Percentiles rank a stretch among this genome's conserved stretches.
These are phyloP conservation scores for Calliphora vicina DNA, from an alignment of 1,140 invertebrate species.

Conservation along the genomic window DNA sequence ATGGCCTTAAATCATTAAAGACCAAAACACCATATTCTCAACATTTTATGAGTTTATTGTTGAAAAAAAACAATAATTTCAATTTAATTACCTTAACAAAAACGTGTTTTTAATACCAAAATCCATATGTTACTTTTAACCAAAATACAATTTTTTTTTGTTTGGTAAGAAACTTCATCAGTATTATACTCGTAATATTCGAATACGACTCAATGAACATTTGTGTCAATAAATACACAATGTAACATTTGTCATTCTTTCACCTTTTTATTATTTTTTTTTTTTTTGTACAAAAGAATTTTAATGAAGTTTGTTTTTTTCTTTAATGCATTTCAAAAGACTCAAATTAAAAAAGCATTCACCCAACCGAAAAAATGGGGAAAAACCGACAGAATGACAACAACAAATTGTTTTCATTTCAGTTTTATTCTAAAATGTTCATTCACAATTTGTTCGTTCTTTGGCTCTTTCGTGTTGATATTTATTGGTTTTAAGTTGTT, in stretches of 20 bases:
- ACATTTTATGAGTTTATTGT: no score
- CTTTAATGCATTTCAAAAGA: neutral
- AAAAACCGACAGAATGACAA: neutral
- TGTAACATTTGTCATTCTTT: slow-evolving; percentile 26
- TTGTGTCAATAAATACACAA: slow-evolving; percentile 10
- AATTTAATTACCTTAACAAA: neutral
- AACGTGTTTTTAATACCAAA: slow-evolving; percentile 11
- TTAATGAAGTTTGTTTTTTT: neutral
- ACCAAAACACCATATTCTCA: no score
- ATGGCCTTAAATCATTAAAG: no score
- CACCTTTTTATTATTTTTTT: no score
- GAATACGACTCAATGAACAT: slow-evolving; percentile 9
- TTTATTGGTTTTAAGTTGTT: neutral
- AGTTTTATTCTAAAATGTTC: neutral
- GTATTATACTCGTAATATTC: neutral
- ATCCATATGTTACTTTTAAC: neutral
- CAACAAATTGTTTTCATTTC: neutral
- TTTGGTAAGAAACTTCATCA: neutral
- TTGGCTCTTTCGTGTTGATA: neutral
- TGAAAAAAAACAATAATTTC: neutral
- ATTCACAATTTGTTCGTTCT: no score
- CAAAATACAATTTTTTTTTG: neutral
- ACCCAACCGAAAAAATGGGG: neutral
- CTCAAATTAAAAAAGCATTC: neutral
- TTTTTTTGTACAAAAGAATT: slow-evolving; percentile 7